Percentiles rank a stretch among this genome's conserved stretches.
Conservation (phyloP, 2,113 vertebrate species). For the Paracanthobrama guichenoti region DNA sequence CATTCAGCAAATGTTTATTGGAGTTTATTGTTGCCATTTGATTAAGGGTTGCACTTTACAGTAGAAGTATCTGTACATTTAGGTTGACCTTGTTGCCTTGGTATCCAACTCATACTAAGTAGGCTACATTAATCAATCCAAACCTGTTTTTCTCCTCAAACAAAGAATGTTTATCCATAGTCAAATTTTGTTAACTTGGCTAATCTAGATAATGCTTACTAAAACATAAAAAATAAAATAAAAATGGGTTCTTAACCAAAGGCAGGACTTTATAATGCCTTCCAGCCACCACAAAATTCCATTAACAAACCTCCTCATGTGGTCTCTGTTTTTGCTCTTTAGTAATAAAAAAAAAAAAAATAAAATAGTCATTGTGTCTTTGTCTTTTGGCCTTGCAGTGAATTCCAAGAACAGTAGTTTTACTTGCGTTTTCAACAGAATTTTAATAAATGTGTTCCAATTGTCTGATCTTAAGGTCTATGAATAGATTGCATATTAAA, state of each 20-base stretch:
- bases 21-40: slow-evolving; percentile 19
- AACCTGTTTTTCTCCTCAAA: not conserved
- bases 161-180: not conserved
- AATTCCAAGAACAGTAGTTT: not conserved
- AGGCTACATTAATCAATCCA: not conserved
- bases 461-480: slow-evolving; percentile 22
- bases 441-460: not conserved
- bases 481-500: slow-evolving; percentile 36
- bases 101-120: not conserved
- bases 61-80: not conserved
- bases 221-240: not conserved
- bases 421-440: not conserved
- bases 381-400: not conserved
- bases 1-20: slow-evolving; percentile 47
- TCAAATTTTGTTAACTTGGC: not conserved
- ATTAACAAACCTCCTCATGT: not conserved
- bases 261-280: not conserved
- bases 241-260: not conserved
- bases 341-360: slow-evolving; percentile 5
- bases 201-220: not conserved
- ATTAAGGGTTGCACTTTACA: not conserved
- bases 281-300: not conserved
- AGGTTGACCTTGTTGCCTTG: slow-evolving; percentile 14
- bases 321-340: not conserved
- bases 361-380: not conserved